Percentiles rank a stretch among this genome's conserved stretches.
Conservation (phyloP, 2,888 invertebrate species). For the Crepidodera aurea region DNA sequence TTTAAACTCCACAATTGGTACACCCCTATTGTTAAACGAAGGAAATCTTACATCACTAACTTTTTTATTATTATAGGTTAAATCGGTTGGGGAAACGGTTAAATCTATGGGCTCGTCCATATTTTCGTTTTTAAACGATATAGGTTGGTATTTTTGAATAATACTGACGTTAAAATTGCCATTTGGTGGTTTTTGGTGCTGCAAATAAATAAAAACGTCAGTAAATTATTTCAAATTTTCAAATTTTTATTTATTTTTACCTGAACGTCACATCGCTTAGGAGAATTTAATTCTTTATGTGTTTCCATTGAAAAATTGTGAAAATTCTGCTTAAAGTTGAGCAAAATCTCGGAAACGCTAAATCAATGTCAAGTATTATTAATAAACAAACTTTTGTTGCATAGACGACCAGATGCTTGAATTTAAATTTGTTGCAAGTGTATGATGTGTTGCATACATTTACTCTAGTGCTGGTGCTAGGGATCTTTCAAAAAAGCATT, state of each 20-base stretch:
- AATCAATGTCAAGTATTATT: slow-evolving; percentile 27
- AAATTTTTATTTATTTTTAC: slow-evolving; percentile 24
- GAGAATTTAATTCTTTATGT: slow-evolving; percentile 38
- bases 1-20: no score
- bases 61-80: not conserved
- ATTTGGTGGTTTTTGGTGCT: not conserved
- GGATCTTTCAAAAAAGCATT: no score
- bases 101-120: slow-evolving; percentile 42
- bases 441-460: not conserved
- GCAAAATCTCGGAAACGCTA: slow-evolving; percentile 33
- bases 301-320: slow-evolving; percentile 46
- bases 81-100: slow-evolving; percentile 26
- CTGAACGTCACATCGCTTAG: slow-evolving; percentile 41
- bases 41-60: not conserved
- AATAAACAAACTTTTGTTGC: slow-evolving; percentile 34
- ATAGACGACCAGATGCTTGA: not conserved
- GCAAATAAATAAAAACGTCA: not conserved
- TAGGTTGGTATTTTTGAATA: not conserved
- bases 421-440: not conserved
- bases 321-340: slow-evolving; percentile 6
- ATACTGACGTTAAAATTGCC: not conserved
- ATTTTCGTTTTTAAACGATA: not conserved
- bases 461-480: no score
- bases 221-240: not conserved
- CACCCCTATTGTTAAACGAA: not conserved